A percentile compares a stretch with the other conserved stretches of the same genome.
phyloP scores from a whole-genome alignment of 1,140 invertebrate genomes.

The Drosophila mojavensis region DNA sequence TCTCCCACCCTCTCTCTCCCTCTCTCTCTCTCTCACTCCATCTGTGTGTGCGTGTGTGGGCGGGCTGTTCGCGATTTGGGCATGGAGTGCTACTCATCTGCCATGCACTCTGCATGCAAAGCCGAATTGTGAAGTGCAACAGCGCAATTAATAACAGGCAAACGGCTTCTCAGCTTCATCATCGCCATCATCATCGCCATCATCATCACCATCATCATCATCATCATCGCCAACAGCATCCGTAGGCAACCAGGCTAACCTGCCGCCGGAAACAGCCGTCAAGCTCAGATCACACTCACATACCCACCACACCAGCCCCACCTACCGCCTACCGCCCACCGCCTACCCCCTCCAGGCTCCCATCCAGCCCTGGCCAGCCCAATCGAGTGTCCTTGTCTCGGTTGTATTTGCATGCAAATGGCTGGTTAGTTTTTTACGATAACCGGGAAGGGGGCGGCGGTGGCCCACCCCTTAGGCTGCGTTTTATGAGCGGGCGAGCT shows the following conservation, averaged over 20 bases:
- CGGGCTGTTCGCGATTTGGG: not conserved
- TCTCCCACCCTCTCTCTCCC: too few species aligned
- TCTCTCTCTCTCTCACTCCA: not conserved
- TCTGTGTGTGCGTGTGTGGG: not conserved
- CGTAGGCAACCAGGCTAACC: constrained; percentile 8
- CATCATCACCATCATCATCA: not conserved
- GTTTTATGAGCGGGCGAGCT: constrained; percentile 29
- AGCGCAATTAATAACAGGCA: constrained; percentile 67
- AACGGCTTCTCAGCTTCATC: constrained; percentile 42
- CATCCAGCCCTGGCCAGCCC: not conserved
- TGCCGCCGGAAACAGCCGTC: constrained; percentile 11
- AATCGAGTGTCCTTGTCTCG: constrained; percentile 37
- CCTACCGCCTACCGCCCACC: too few species aligned
- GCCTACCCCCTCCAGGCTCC: too few species aligned
- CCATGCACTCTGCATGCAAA: constrained; percentile 46
- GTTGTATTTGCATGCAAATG: constrained; percentile 50
- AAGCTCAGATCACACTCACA: not conserved
- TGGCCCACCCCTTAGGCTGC: constrained; percentile 33
- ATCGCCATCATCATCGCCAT: constrained; percentile 11
- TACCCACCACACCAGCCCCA: too few species aligned
- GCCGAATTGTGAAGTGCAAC: constrained; percentile 59
- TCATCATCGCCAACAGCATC: not conserved
- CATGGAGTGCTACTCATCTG: constrained; percentile 25
- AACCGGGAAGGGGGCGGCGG: not conserved
- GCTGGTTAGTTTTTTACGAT: constrained; percentile 40